Evolutionary conservation across 2,888 invertebrate species (phyloP).

Genomic region (Tubulanus polymorphus): DNA sequence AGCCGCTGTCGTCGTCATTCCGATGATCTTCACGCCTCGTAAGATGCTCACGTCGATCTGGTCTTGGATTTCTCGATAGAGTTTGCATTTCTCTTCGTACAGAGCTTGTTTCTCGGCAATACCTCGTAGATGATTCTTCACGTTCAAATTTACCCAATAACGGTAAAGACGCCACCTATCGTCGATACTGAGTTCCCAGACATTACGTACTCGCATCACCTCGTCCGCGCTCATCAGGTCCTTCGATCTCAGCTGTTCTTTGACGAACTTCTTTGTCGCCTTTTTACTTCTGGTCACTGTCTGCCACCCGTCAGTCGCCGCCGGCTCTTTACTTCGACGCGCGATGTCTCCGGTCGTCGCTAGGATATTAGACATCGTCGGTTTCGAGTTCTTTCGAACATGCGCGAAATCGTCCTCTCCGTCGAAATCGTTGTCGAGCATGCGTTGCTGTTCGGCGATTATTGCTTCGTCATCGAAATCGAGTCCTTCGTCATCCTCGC

Average conservation of each 20-base stretch:
- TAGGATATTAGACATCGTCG: no score
- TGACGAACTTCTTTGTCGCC: constrained; percentile 5
- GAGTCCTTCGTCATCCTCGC: constrained; percentile 18
- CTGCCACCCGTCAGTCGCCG: constrained; percentile 7
- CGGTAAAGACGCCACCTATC: constrained; percentile 51
- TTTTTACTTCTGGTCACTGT: constrained; percentile 3
- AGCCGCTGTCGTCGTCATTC: constrained; percentile 26
- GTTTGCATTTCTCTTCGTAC: constrained; percentile 2
- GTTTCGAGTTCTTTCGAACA: no score
- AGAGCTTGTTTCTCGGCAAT: neutral
- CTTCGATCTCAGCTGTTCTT: neutral
- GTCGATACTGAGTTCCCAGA: constrained; percentile 26
- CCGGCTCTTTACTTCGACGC: no score
- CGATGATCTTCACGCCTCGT: constrained; percentile 17
- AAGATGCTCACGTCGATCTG: constrained; percentile 13
- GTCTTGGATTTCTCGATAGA: neutral
- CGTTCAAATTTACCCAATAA: constrained; percentile 27
- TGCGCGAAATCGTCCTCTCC: neutral
- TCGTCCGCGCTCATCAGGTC: constrained; percentile 12
- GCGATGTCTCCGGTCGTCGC: no score
- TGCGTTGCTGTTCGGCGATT: constrained; percentile 10
- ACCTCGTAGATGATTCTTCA: neutral
- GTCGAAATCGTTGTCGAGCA: constrained; percentile 13
- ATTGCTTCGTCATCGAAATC: constrained; percentile 21
- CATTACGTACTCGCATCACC: constrained; percentile 17